A percentile compares a stretch with the other conserved stretches of the same genome.
Evolutionary conservation across 2,797 vertebrate genomes (phyloP).

Genomic region (Sebastes nivosus): DNA sequence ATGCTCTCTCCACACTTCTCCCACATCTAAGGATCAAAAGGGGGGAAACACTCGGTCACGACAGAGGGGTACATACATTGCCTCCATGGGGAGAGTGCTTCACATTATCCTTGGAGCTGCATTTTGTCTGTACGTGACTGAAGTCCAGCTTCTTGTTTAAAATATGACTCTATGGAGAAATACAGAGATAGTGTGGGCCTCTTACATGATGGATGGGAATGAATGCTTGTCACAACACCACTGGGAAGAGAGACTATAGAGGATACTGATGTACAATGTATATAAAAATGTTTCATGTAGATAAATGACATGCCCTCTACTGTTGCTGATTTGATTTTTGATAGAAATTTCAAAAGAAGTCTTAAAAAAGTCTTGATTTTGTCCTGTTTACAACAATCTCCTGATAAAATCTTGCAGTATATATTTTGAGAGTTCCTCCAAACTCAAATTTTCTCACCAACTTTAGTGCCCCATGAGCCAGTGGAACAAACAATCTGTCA

Average conservation of each 20-base stretch:
- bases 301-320: background rate
- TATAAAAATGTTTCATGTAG: background rate
- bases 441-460: background rate
- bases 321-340: background rate
- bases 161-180: slow-evolving; percentile 82
- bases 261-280: background rate
- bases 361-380: background rate
- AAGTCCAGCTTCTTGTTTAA: slow-evolving; percentile 83
- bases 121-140: slow-evolving; percentile 75
- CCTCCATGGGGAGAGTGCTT: slow-evolving; percentile 72
- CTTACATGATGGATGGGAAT: slow-evolving; percentile 36
- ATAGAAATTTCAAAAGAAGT: background rate
- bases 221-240: background rate
- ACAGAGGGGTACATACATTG: slow-evolving; percentile 75
- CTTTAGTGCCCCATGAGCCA: background rate
- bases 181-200: slow-evolving; percentile 66
- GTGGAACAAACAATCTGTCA: background rate
- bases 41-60: background rate
- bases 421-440: background rate
- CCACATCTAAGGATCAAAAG: slow-evolving; percentile 1
- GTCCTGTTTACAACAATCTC: background rate
- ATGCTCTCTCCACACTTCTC: background rate
- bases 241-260: background rate
- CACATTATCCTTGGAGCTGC: slow-evolving; percentile 82
- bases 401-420: background rate